These are phyloP conservation scores for Leptonema lineaticorne DNA, from an alignment of 1,140 invertebrate species.

Conservation along the genomic window DNA sequence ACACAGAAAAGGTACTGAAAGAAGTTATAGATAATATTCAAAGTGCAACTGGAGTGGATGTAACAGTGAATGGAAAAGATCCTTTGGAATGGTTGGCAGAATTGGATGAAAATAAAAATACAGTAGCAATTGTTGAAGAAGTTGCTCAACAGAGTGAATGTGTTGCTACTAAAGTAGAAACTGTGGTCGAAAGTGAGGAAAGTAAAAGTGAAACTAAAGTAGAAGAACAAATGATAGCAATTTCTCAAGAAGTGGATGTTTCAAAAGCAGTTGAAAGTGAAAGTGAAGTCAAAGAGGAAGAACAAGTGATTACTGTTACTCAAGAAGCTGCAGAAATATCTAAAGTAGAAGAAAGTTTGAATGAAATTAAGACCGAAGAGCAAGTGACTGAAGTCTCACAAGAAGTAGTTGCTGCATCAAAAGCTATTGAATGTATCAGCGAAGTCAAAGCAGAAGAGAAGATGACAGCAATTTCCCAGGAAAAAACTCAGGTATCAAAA, in stretches of 20 bases:
- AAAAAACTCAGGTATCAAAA: not conserved
- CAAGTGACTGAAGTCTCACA: not conserved
- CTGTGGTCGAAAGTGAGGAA: not conserved
- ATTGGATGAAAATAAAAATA: constrained; percentile 37
- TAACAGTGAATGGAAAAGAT: constrained; percentile 44
- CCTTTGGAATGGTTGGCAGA: constrained; percentile 45
- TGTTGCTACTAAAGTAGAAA: constrained; percentile 14
- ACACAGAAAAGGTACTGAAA: constrained; percentile 33
- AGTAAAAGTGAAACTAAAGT: not conserved
- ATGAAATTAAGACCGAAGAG: too few relatives aligned
- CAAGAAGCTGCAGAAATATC: too few relatives aligned
- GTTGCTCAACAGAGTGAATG: not conserved
- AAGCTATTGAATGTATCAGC: constrained; percentile 30
- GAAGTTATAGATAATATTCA: constrained; percentile 32
- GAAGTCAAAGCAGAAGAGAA: constrained; percentile 16
- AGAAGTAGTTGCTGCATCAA: constrained; percentile 3
- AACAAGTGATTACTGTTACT: not conserved
- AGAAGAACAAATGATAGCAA: not conserved
- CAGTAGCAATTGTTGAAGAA: not conserved
- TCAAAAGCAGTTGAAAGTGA: not conserved
- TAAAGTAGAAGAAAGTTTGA: not conserved
- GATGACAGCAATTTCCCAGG: not conserved
- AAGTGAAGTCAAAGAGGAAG: not conserved
- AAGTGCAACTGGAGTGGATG: constrained; percentile 40
- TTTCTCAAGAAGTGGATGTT: not conserved